Evolutionary conservation across 2,113 vertebrate genomes (phyloP).

Genomic region (Pluvianellus socialis): DNA sequence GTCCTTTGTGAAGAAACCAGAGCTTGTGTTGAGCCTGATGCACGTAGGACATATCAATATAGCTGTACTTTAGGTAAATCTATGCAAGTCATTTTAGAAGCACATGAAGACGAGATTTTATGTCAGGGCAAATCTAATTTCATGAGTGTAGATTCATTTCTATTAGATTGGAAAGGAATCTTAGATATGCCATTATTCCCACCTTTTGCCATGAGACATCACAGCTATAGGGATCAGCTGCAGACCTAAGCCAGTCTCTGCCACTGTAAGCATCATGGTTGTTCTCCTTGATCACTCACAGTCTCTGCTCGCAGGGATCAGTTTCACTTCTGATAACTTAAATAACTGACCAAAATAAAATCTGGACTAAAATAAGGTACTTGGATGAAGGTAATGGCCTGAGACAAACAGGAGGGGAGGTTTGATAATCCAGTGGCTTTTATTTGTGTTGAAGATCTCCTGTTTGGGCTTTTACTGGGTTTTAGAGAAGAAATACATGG

Average conservation of each 20-base stretch:
- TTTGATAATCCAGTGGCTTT: background rate
- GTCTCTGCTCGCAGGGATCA: background rate
- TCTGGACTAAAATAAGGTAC: background rate
- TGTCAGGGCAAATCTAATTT: constrained; percentile 12
- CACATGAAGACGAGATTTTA: background rate
- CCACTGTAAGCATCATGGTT: background rate
- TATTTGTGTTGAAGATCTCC: background rate
- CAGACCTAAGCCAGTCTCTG: background rate
- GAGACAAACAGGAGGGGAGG: background rate
- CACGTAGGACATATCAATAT: background rate
- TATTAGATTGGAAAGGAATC: background rate
- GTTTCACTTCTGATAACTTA: background rate
- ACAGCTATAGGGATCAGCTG: background rate
- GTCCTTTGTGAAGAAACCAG: background rate
- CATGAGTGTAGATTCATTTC: background rate
- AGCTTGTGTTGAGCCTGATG: background rate
- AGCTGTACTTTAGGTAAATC: background rate
- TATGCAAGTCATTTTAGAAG: background rate
- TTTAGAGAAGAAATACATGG: background rate
- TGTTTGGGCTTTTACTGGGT: background rate
- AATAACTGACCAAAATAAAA: background rate
- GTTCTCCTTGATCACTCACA: background rate
- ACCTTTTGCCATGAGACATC: background rate
- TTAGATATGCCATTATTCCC: background rate
- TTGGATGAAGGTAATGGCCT: background rate